These are phyloP conservation scores for Tigriopus californicus DNA, from an alignment of 2,888 invertebrate genomes.

Conservation along the genomic window DNA sequence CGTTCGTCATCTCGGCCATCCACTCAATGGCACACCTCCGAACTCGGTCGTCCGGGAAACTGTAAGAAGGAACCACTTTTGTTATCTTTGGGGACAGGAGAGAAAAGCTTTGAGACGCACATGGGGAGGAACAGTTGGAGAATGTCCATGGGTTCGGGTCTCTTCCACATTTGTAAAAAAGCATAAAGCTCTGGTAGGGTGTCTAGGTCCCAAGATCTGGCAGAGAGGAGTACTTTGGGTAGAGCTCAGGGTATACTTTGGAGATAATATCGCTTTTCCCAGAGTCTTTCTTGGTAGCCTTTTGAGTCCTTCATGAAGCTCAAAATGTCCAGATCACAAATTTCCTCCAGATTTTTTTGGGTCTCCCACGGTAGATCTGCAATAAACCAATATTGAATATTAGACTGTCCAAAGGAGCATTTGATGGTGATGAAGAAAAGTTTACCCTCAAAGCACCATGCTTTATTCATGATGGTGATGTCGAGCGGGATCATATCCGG, in stretches of 20 bases:
- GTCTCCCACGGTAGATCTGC: slow-evolving; percentile 62
- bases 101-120: slow-evolving; percentile 31
- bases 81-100: neutral
- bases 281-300: slow-evolving; percentile 51
- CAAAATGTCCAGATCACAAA: slow-evolving; percentile 55
- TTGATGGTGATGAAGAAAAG: too few species aligned
- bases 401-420: slow-evolving; percentile 41
- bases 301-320: slow-evolving; percentile 47
- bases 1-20: slow-evolving; percentile 57
- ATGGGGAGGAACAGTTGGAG: slow-evolving; percentile 78
- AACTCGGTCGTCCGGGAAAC: slow-evolving; percentile 78
- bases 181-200: slow-evolving; percentile 68
- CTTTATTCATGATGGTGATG: neutral
- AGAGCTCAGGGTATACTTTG: slow-evolving; percentile 62
- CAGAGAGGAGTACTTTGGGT: slow-evolving; percentile 59
- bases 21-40: slow-evolving; percentile 64
- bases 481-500: slow-evolving; percentile 31
- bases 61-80: slow-evolving; percentile 28
- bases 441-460: slow-evolving; percentile 40
- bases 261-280: slow-evolving; percentile 83
- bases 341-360: slow-evolving; percentile 47
- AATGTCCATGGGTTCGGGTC: slow-evolving; percentile 42
- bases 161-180: slow-evolving; percentile 60
- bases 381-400: too few species aligned
- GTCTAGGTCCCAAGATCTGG: slow-evolving; percentile 78